These are phyloP conservation scores for Turritopsis rubra DNA, from an alignment of 30 jellyfish, hydroid and myxozoan species.

Conservation along the genomic window DNA sequence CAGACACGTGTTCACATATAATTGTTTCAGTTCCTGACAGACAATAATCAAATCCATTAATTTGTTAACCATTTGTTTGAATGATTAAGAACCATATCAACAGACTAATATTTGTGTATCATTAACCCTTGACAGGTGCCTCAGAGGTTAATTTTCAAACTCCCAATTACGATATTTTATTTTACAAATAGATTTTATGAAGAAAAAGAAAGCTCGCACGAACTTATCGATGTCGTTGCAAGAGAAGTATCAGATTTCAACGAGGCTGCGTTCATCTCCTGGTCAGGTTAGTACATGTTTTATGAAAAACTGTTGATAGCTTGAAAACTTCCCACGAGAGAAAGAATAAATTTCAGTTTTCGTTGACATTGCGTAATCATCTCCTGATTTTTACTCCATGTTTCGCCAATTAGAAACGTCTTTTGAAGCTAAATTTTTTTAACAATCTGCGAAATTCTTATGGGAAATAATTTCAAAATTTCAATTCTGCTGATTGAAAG, in stretches of 20 bases:
- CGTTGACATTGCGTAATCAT: not conserved
- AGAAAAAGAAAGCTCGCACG: conserved; percentile 13
- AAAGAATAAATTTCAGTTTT: not conserved
- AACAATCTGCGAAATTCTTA: not conserved
- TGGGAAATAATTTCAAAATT: not conserved
- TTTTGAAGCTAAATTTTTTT: no score
- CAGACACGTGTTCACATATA: not conserved
- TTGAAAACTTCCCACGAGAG: not conserved
- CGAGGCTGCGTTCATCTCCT: conserved; percentile 4
- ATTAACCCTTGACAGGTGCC: not conserved
- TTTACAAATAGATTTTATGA: conserved; percentile 15
- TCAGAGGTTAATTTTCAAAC: not conserved
- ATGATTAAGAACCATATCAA: not conserved
- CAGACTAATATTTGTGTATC: not conserved
- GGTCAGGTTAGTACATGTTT: conserved; percentile 5
- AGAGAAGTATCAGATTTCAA: not conserved
- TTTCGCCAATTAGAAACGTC: not conserved
- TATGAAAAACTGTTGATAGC: not conserved
- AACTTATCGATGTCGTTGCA: not conserved
- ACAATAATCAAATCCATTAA: not conserved
- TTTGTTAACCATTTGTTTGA: not conserved
- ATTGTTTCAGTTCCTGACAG: not conserved
- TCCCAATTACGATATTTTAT: not conserved
- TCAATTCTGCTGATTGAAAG: not conserved
- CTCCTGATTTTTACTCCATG: not conserved